Base-by-base conservation (phyloP, 2,888 invertebrate genomes). In the Alviniconcha strummeri region DNA sequence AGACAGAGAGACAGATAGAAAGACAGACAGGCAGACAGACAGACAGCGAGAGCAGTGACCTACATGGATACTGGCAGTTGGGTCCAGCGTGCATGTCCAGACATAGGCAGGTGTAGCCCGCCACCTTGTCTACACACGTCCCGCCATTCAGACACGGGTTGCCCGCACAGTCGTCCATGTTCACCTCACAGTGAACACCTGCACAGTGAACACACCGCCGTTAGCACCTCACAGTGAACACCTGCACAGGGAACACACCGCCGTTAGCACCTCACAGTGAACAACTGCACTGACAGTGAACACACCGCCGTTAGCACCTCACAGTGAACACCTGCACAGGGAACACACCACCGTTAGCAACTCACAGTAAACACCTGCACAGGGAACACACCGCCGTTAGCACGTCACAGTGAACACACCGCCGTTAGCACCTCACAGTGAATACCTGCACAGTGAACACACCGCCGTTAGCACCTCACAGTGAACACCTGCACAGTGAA, bases 101-200 rank as follows among this genome's bases (percentile, higher is more conserved):
- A 84, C 93, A 93, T 72, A 88, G 88, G 84, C 93, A 93, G 79
- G 90, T 89, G 86, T 91, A 93, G 11, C 89, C 90, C 79, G 89
- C 89, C 71, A 90, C 87, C 57, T 88, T 89, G 84, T 93, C 93
- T 52, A 90, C 88, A 84, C 93, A 93, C 11, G 91, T 90, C 6
- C 92, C 93, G 19, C 89, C 89, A 85, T 92, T 91, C 67, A 90
- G 87, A 87, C 93, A 93, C 0, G 93, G 93, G 71, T 89, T 90
- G 0, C 91, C 89, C 4, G 85, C 86, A 83, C 93, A 93, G 82
- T 92, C 92, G 82, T 92, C 91, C 57, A 92, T 88, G 85, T 91
- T 90, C 11, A 89, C 87, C 78, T 93, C 92, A 80, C 93, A 93
- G 9, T 84, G 85, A 5, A 69, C 57, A 64, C 91, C 91, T 91